Percentiles rank a stretch among this genome's conserved stretches.
Evolutionary conservation across 1,140 invertebrate species (phyloP).

Genomic region (Acyrthosiphon pisum): DNA sequence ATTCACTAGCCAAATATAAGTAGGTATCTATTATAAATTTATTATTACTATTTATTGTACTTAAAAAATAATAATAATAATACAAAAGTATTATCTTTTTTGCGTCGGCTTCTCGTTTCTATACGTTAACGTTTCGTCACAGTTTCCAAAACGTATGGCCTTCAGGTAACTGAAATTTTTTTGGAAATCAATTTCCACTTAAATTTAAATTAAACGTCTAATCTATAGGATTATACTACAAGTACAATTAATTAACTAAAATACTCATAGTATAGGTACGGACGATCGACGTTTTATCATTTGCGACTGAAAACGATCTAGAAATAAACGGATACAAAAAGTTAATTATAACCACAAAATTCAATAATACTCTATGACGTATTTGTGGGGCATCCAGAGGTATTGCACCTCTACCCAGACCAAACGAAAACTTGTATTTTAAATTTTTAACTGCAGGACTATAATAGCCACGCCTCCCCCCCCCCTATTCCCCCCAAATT

Average conservation of each 20-base stretch:
- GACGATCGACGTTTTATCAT: not conserved
- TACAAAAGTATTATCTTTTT: not conserved
- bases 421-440: too few relatives aligned
- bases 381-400: too few relatives aligned
- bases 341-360: not conserved
- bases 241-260: not conserved
- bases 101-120: not conserved
- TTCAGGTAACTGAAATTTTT: not conserved
- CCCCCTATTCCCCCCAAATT: too few relatives aligned
- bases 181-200: not conserved
- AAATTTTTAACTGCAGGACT: too few relatives aligned
- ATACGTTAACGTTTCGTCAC: not conserved
- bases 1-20: not conserved
- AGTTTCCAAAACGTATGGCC: not conserved
- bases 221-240: not conserved
- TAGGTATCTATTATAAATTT: not conserved
- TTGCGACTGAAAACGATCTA: not conserved
- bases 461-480: too few relatives aligned
- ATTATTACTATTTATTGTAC: constrained; percentile 10
- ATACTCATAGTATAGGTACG: not conserved
- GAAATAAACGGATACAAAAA: not conserved
- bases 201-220: not conserved
- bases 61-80: not conserved
- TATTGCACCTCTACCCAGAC: too few relatives aligned
- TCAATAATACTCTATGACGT: not conserved